Conservation (phyloP, 2,888 invertebrate species). For the Dugesia japonica region DNA sequence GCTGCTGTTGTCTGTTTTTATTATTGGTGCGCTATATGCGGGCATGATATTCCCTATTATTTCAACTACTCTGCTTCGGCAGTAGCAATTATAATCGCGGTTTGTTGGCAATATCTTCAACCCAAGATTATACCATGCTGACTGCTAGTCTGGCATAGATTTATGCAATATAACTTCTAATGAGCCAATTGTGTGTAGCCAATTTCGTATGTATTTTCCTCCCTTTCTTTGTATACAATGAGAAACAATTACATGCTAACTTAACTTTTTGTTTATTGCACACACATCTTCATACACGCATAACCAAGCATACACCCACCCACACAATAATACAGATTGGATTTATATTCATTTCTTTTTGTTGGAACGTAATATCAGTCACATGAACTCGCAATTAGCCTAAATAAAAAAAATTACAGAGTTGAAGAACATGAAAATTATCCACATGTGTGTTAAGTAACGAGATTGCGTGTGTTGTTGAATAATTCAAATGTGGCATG, state of each 20-base stretch:
- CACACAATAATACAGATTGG: neutral
- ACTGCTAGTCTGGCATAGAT: constrained; percentile 14
- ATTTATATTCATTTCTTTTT: neutral
- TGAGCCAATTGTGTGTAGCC: constrained; percentile 16
- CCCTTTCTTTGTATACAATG: neutral
- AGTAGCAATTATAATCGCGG: constrained; percentile 7
- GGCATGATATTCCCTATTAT: constrained; percentile 11
- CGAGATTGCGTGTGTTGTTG: neutral
- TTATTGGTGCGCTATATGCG: constrained; percentile 20
- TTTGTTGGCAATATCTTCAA: constrained; percentile 17
- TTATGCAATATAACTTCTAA: neutral
- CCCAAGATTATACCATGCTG: constrained; percentile 15
- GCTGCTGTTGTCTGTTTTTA: constrained; percentile 20
- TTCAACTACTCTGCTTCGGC: neutral
- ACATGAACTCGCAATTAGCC: constrained; percentile 20
- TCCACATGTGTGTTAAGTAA: neutral
- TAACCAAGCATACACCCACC: neutral
- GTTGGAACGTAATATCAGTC: constrained; percentile 14
- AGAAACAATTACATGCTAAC: neutral
- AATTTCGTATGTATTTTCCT: neutral
- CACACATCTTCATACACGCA: neutral
- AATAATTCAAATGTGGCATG: neutral
- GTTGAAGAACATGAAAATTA: constrained; percentile 14
- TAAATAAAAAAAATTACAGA: constrained; percentile 5
- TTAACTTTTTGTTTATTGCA: neutral